Conservation (phyloP, 2,888 invertebrate species). For the Bombylius discolor region DNA sequence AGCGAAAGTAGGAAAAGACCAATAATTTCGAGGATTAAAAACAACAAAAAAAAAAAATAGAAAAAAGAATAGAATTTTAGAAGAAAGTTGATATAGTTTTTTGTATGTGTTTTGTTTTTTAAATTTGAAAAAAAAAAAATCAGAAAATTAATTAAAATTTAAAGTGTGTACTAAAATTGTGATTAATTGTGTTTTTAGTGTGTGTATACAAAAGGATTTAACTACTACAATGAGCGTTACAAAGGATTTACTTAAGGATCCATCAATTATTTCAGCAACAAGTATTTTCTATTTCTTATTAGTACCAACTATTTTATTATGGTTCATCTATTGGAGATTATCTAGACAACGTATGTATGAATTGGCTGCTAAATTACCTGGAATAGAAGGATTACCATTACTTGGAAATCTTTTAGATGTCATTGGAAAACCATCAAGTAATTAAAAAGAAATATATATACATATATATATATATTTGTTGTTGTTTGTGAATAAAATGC, state of each 20-base stretch:
- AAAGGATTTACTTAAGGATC: slow-evolving; percentile 30
- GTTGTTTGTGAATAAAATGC: not conserved
- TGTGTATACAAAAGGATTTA: not conserved
- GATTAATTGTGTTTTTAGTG: not conserved
- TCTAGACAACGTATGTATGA: slow-evolving; percentile 59
- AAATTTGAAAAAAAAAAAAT: not conserved
- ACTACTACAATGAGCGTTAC: slow-evolving; percentile 20
- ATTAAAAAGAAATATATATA: not conserved
- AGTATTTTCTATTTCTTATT: slow-evolving; percentile 60
- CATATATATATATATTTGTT: not conserved
- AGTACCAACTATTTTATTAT: slow-evolving; percentile 54
- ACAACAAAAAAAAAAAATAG: not conserved
- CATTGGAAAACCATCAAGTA: slow-evolving; percentile 58
- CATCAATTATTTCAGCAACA: slow-evolving; percentile 40
- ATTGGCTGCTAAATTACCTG: slow-evolving; percentile 56
- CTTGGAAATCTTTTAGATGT: slow-evolving; percentile 65
- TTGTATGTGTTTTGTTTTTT: too few species aligned
- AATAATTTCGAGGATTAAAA: too few species aligned
- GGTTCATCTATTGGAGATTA: slow-evolving; percentile 62
- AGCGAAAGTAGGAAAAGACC: too few species aligned
- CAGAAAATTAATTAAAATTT: not conserved
- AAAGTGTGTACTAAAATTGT: not conserved
- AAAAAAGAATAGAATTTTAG: too few species aligned
- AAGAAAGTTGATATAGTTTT: too few species aligned
- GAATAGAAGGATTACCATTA: slow-evolving; percentile 57